Percentiles rank a stretch among this genome's conserved stretches.
Evolutionary conservation across 2,888 invertebrate genomes (phyloP).

Genomic region (Troides aeacus): DNA sequence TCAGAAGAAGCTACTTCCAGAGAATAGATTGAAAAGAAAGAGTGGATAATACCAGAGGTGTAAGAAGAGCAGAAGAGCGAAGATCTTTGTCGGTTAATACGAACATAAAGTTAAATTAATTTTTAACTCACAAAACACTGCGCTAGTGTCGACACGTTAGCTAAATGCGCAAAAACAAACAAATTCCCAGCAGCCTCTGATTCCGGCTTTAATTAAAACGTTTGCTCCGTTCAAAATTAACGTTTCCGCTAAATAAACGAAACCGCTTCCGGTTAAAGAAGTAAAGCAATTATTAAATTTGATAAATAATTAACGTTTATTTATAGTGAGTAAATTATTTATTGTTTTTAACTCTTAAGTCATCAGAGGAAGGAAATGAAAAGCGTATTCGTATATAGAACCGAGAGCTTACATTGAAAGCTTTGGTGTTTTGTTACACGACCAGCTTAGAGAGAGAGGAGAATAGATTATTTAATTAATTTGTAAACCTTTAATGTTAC

Average conservation of each 20-base stretch:
- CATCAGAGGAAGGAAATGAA: not conserved
- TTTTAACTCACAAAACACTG: slow-evolving; percentile 4
- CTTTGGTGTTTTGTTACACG: slow-evolving; percentile 12
- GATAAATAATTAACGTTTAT: not conserved
- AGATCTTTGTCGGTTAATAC: no score
- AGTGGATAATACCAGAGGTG: no score
- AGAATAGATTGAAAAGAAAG: no score
- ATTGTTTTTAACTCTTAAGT: not conserved
- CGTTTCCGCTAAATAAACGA: not conserved
- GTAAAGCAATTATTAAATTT: not conserved
- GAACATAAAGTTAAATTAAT: not conserved
- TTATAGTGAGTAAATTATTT: not conserved
- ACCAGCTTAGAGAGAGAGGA: slow-evolving; percentile 6
- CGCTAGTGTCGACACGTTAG: slow-evolving; percentile 4
- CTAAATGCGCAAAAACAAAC: slow-evolving; percentile 5
- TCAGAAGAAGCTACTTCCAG: no score
- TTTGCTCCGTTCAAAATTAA: slow-evolving; percentile 8
- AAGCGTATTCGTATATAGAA: slow-evolving; percentile 5
- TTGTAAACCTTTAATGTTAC: not conserved
- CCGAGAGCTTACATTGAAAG: slow-evolving; percentile 23
- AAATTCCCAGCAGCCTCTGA: not conserved
- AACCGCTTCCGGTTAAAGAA: not conserved
- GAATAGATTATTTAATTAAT: not conserved
- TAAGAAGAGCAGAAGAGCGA: no score
- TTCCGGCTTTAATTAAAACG: slow-evolving; percentile 7